phyloP scores from a whole-genome alignment of 1,140 invertebrate species.

The Tyrophagus putrescentiae region DNA sequence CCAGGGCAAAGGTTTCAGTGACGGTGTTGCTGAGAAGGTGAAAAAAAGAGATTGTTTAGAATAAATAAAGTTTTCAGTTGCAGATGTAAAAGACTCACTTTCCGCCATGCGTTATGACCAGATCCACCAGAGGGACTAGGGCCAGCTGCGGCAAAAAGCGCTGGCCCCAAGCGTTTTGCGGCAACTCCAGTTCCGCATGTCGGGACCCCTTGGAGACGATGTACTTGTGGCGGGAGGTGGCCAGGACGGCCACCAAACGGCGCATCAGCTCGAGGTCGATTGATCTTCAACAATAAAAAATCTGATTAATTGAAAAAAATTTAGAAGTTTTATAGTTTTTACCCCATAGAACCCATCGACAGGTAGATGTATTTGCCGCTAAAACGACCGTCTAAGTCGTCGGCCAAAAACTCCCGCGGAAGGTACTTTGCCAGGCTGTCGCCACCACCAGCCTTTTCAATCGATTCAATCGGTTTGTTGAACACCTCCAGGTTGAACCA shows the following conservation, averaged over 20 bases:
- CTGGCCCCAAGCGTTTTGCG: constrained; percentile 23
- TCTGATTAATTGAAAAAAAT: too few species aligned
- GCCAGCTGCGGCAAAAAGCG: constrained; percentile 16
- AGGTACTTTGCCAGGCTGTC: too few species aligned
- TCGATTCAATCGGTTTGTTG: constrained; percentile 1
- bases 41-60: too few species aligned
- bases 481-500: constrained; percentile 19
- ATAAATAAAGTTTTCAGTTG: too few species aligned
- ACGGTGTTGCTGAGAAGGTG: too few species aligned
- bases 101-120: constrained; percentile 18
- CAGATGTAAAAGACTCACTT: too few species aligned
- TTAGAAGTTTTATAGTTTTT: too few species aligned
- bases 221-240: neutral
- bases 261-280: constrained; percentile 11
- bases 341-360: constrained; percentile 19
- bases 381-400: neutral
- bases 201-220: constrained; percentile 17
- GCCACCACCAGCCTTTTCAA: too few species aligned
- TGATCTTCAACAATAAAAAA: too few species aligned
- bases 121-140: too few species aligned
- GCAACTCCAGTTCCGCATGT: constrained; percentile 19
- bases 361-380: constrained; percentile 22
- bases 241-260: neutral
- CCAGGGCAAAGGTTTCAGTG: neutral
- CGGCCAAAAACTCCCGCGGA: neutral